These are phyloP conservation scores for Lasioglossum figueresi DNA, from an alignment of 2,888 invertebrate genomes.

Conservation along the genomic window DNA sequence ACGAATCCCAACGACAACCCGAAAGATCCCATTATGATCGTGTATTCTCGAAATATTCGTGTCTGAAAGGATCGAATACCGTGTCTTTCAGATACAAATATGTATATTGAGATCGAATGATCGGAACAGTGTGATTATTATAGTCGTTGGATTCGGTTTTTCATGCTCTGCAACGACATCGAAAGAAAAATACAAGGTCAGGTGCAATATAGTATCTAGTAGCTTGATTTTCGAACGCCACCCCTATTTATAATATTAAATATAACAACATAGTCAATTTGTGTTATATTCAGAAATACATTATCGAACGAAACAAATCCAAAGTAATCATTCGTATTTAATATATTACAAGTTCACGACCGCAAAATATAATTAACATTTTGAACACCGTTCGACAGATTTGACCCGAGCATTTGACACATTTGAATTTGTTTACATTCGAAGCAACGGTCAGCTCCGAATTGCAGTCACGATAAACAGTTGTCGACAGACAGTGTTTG, in stretches of 20 bases:
- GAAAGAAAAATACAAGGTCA: neutral
- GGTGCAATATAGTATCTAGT: too few relatives aligned
- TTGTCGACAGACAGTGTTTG: neutral
- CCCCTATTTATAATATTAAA: too few relatives aligned
- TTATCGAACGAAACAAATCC: too few relatives aligned
- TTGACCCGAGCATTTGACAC: neutral
- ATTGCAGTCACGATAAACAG: neutral
- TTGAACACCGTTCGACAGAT: neutral
- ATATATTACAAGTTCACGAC: neutral
- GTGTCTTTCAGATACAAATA: too few relatives aligned
- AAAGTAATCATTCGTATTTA: too few relatives aligned
- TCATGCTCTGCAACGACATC: neutral
- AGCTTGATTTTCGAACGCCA: too few relatives aligned
- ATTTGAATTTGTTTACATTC: neutral
- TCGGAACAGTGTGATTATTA: neutral
- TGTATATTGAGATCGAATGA: neutral
- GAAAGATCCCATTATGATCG: neutral
- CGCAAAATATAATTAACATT: neutral
- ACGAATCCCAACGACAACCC: neutral
- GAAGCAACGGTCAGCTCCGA: neutral
- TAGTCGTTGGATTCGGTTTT: neutral
- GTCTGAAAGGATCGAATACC: neutral
- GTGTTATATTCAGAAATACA: too few relatives aligned
- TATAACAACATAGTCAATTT: too few relatives aligned
- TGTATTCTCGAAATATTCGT: neutral